Conservation (phyloP, 2,888 invertebrate genomes). For the Nomada fabriciana region DNA sequence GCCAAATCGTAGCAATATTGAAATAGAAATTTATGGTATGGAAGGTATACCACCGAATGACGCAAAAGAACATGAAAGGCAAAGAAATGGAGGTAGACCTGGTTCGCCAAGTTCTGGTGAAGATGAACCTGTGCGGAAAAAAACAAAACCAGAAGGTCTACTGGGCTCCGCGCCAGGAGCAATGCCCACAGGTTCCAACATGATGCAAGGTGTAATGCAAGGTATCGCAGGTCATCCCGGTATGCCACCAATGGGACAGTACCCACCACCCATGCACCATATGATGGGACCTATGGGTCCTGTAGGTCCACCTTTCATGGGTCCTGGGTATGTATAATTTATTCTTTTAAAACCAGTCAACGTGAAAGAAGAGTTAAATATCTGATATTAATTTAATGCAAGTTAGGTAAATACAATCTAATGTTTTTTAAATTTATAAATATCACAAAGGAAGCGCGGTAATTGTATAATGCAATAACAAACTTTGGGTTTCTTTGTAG, state of each 20-base stretch:
- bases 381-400: slow-evolving; percentile 56
- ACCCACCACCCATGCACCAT: slow-evolving; percentile 86
- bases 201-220: slow-evolving; percentile 89
- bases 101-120: slow-evolving; percentile 93
- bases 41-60: slow-evolving; percentile 99
- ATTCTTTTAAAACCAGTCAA: slow-evolving; percentile 54
- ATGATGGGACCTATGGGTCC: slow-evolving; percentile 88
- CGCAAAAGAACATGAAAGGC: slow-evolving; percentile 96
- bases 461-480: slow-evolving; percentile 24
- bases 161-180: slow-evolving; percentile 88
- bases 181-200: slow-evolving; percentile 87
- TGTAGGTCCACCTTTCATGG: slow-evolving; percentile 92
- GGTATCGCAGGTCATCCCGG: slow-evolving; percentile 85
- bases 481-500: slow-evolving; percentile 63
- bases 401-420: slow-evolving; percentile 61
- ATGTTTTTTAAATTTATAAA: slow-evolving; percentile 26
- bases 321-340: slow-evolving; percentile 85
- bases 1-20: slow-evolving; percentile 98
- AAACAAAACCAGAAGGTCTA: slow-evolving; percentile 89
- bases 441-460: background rate
- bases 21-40: slow-evolving; percentile 99
- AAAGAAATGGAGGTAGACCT: slow-evolving; percentile 89
- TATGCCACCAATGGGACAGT: slow-evolving; percentile 87
- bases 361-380: slow-evolving; percentile 59
- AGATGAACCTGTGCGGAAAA: slow-evolving; percentile 93